Base-by-base conservation (phyloP, 2,888 invertebrate genomes). In the Xestobium rufovillosum region DNA sequence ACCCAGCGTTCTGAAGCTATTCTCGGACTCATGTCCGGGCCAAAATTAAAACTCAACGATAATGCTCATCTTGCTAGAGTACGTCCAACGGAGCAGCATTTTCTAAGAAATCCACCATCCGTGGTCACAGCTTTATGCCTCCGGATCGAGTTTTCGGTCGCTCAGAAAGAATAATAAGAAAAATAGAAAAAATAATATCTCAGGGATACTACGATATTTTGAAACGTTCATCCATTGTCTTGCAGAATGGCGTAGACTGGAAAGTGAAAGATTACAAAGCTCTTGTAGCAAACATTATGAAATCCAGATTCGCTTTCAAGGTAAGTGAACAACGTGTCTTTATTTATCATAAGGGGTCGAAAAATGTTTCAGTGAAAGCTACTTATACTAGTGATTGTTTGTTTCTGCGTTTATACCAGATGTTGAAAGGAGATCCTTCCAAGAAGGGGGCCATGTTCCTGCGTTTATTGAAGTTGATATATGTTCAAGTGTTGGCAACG, bases 31-130 rank as follows among this genome's bases (percentile, higher is more conserved):
- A 9, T 47, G 47, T 35, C 34, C 33, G n/a, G 42, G 44, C 9
- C 47, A 46, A 34, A 47, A 47, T 32, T 45, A 47, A 38, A 43
- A 47, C 27, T 26, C 19, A 6, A 41, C 32, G 11, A 27, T 45
- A 26, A 36, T 48, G 27, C 37, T 38, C 10, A 43, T 43, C 34
- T 13, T 41, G 19, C 10, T 15, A 11, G 34, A 38, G 9, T 45
- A 31, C 31, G 17, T 43, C 9, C 16, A 43, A 15, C 12, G 23
- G n/a, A 25, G 31, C 14, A 34, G 30, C 8, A 11, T 23, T 9
- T 32, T 37, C 26, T 31, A 10, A 25, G 14, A 3, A 3, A 32
- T 37, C 8, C 4, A 25, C 10, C 31, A 32, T 11, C 6, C 23
- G 23, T n/a, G 23, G 15, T 38, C 44, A 47, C 34, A 43, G 43